Evolutionary conservation across 2,797 vertebrate genomes (phyloP).

Genomic region (Mormyrops boulengeri): DNA sequence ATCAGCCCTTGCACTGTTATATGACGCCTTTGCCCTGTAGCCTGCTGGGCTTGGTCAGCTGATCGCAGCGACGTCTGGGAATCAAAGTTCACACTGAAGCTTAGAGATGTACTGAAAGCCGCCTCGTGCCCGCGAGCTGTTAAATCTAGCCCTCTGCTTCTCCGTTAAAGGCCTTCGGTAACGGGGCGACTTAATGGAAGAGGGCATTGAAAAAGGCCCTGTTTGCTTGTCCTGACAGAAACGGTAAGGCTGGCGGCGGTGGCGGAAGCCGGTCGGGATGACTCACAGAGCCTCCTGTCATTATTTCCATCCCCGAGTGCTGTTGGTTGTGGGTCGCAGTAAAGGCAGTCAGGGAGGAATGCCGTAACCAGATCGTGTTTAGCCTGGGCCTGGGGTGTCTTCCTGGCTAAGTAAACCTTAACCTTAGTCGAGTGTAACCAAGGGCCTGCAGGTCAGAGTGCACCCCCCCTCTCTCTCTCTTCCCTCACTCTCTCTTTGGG

Average conservation of each 20-base stretch:
- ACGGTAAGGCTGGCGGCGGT: neutral
- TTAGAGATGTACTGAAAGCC: neutral
- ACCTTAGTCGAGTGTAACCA: constrained; percentile 28
- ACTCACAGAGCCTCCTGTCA: neutral
- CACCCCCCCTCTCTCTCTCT: neutral
- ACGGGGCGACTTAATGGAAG: neutral
- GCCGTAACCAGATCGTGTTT: neutral
- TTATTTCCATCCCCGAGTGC: neutral
- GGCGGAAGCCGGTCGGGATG: neutral
- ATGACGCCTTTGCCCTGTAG: neutral
- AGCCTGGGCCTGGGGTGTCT: constrained; percentile 7
- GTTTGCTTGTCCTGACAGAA: neutral
- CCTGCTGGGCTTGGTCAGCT: neutral
- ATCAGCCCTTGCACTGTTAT: neutral
- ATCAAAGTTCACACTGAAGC: neutral
- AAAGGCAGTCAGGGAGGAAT: neutral
- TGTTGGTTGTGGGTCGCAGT: neutral
- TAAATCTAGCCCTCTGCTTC: neutral
- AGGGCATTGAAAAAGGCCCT: neutral
- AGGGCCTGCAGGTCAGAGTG: constrained; percentile 20
- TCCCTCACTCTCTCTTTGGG: neutral
- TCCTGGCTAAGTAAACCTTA: constrained; percentile 34
- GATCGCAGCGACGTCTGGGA: neutral
- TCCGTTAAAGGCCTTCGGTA: neutral
- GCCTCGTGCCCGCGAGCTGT: neutral